Conservation (phyloP, 2,888 invertebrate species). For the Opisthograptis luteolata region DNA sequence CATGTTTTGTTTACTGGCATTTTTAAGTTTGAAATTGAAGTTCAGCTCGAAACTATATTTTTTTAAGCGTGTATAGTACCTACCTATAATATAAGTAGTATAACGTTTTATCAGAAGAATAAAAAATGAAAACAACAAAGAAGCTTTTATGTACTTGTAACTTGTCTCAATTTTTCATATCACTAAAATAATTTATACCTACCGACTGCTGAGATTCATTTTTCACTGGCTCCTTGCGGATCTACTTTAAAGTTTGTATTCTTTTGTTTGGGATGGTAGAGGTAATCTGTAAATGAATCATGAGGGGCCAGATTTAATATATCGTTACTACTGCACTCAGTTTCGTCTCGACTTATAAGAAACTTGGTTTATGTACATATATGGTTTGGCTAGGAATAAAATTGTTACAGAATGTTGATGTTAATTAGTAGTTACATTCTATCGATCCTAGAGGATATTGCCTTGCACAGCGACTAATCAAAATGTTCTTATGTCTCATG, state of each 20-base stretch:
- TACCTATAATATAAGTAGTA: too few species aligned
- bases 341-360: too few species aligned
- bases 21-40: not conserved
- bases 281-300: constrained; percentile 11
- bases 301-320: too few species aligned
- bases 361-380: too few species aligned
- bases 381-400: too few species aligned
- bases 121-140: constrained; percentile 2
- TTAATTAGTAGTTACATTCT: too few species aligned
- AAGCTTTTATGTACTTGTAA: not conserved
- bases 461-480: too few species aligned
- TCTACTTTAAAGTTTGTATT: constrained; percentile 19
- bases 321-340: too few species aligned
- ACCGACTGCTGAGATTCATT: constrained; percentile 25
- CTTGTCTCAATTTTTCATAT: constrained; percentile 15
- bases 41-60: not conserved
- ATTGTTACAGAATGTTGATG: too few species aligned
- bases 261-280: constrained; percentile 17
- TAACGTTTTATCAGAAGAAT: not conserved
- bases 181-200: constrained; percentile 25
- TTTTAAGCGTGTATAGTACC: not conserved
- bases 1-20: not conserved
- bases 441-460: too few species aligned
- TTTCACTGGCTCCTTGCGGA: constrained; percentile 32
- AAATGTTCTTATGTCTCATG: too few species aligned